Base-by-base conservation (phyloP, 1,140 invertebrate species). In the Ladona fulva region DNA sequence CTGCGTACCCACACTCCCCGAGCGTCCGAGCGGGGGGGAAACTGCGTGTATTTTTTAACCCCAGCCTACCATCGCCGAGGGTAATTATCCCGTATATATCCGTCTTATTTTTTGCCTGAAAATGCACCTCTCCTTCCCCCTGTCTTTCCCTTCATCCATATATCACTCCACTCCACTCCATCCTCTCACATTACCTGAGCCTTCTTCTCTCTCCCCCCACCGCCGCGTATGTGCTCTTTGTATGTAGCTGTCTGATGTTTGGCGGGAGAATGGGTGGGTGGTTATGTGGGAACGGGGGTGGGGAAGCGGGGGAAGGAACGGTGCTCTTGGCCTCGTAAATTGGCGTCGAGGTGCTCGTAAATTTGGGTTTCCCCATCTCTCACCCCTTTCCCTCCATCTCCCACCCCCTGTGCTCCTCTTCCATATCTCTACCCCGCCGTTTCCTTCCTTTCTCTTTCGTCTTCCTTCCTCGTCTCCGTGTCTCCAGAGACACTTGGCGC, bases 181-280 rank as follows among this genome's bases (percentile, higher is more conserved):
- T 66, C n/a, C 52, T 52, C 44, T 52, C 44, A 12, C 52, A 66
- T 66, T 66, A 66, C 52, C 52, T 66, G 52, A n/a, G 44, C 44
- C 44, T 52, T 19, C 44, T 52, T 19, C 19, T 52, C 44, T 19
- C 44, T 52, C 44, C 44, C 10, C 19, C 44, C 44, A 10, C 44
- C 52, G 16, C 52, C 52, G 52, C 3, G 52, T 66, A 66, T 12
- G 52, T 12, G 52, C 52, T 22, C 52, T 66, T 19, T 66, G 52
- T 66, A 66, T 66, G 52, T 66, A 66, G 52, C 52, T 66, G 52
- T 66, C 52, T 66, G 52, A 22, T 66, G 52, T 66, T 66, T 66
- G 52, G 52, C n/a, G 52, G 52, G 52, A 6, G 52, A 12, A 3
- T 66, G 12, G 5, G 52, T 16, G n/a, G 52, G 52, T 3, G 52